Conservation (phyloP, 2,797 vertebrate genomes). For the Notoglanidium macrostoma region DNA sequence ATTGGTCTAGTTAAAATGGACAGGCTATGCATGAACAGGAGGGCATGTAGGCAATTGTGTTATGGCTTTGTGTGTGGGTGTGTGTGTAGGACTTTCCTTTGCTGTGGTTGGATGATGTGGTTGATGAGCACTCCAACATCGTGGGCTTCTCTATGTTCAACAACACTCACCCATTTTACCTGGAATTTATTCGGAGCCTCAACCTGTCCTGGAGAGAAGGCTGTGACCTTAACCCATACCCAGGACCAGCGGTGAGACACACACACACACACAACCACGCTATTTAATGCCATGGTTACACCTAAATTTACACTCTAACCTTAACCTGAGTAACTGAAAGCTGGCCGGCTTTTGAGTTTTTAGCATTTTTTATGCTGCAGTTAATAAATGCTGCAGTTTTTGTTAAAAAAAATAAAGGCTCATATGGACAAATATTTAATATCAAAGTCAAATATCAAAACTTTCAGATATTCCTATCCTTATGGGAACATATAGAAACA, state of each 20-base stretch:
- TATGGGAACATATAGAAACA: neutral
- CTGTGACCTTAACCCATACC: slow-evolving; percentile 78
- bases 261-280: neutral
- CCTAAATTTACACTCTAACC: neutral
- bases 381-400: neutral
- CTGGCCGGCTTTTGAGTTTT: neutral
- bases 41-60: neutral
- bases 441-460: neutral
- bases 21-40: neutral
- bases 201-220: slow-evolving; percentile 94
- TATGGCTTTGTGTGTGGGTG: neutral
- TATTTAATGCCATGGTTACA: neutral
- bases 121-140: slow-evolving; percentile 87
- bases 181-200: slow-evolving; percentile 83
- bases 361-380: neutral
- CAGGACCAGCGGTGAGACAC: slow-evolving; percentile 47
- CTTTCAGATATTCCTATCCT: neutral
- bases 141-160: slow-evolving; percentile 93
- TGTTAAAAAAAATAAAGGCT: neutral
- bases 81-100: slow-evolving; percentile 85
- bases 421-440: neutral
- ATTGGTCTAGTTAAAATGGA: neutral
- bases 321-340: neutral
- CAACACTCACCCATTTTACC: slow-evolving; percentile 80
- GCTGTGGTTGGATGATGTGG: slow-evolving; percentile 84